These are phyloP conservation scores for Achatina immaculata DNA, from an alignment of 1,140 invertebrate genomes.

Conservation along the genomic window DNA sequence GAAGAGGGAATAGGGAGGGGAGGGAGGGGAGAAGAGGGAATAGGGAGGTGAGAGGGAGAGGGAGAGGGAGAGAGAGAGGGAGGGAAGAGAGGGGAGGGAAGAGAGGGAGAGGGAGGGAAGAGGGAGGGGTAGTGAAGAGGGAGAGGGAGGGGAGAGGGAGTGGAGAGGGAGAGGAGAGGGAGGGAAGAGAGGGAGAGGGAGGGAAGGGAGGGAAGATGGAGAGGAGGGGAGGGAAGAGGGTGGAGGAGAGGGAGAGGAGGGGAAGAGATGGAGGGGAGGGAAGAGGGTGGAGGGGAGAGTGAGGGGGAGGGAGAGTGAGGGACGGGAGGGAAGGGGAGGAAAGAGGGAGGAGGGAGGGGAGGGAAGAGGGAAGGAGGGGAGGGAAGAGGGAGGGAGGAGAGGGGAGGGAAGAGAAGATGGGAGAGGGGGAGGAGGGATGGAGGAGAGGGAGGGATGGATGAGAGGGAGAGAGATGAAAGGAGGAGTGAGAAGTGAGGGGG, in stretches of 20 bases:
- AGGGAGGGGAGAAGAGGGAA: constrained; percentile 11
- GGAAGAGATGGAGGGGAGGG: too few species aligned
- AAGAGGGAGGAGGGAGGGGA: too few species aligned
- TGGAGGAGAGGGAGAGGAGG: background rate
- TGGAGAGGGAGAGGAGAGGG: background rate
- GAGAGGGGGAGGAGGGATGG: background rate
- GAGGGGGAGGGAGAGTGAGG: too few species aligned
- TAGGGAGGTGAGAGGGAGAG: background rate
- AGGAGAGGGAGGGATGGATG: too few species aligned
- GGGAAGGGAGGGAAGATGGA: too few species aligned
- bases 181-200: too few species aligned
- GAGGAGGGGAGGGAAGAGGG: background rate
- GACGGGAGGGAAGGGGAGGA: too few species aligned
- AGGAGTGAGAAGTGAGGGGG: too few species aligned
- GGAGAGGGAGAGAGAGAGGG: background rate
- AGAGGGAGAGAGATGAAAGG: too few species aligned
- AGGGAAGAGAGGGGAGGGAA: background rate
- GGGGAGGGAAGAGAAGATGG: background rate
- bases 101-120: background rate
- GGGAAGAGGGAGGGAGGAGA: background rate
- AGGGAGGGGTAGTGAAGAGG: background rate
- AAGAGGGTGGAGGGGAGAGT: too few species aligned
- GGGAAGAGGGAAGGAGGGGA: background rate
- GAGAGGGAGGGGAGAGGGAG: background rate
- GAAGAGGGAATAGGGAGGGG: too few species aligned